Conservation (phyloP, 2,888 invertebrate species). For the Hydropsyche betteni region DNA sequence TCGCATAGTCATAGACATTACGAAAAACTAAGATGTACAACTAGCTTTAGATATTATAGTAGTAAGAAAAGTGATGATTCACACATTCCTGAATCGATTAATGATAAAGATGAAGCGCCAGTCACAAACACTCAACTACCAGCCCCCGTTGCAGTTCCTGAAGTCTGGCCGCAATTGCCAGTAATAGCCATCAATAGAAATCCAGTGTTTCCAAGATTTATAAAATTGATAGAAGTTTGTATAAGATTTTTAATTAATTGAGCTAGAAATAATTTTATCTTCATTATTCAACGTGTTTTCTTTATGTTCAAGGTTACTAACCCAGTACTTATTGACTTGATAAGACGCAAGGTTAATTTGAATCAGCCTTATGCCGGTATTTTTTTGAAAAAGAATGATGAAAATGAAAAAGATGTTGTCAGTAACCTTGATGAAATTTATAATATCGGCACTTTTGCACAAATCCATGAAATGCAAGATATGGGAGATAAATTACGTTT, state of each 20-base stretch:
- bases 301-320: conserved; percentile 76
- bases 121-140: conserved; percentile 69
- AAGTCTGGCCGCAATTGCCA: conserved; percentile 96
- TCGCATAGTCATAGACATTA: background rate
- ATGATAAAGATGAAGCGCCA: conserved; percentile 57
- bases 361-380: conserved; percentile 98
- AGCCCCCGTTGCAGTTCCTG: conserved; percentile 92
- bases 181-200: conserved; percentile 93
- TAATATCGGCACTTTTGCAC: conserved; percentile 93
- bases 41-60: conserved; percentile 45
- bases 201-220: conserved; percentile 97
- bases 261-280: background rate
- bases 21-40: background rate
- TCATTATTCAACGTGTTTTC: conserved; percentile 12
- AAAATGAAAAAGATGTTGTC: conserved; percentile 88
- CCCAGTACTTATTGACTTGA: conserved; percentile 85
- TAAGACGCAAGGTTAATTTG: conserved; percentile 91
- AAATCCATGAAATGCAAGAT: conserved; percentile 97
- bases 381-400: conserved; percentile 92
- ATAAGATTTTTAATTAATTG: background rate
- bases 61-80: conserved; percentile 51
- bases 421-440: conserved; percentile 86
- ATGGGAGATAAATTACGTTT: conserved; percentile 88
- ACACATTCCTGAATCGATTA: conserved; percentile 47
- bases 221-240: conserved; percentile 92